phyloP scores from a whole-genome alignment of 35 echinoderm and acorn worm genomes.

The Ophiothrix spiculata region DNA sequence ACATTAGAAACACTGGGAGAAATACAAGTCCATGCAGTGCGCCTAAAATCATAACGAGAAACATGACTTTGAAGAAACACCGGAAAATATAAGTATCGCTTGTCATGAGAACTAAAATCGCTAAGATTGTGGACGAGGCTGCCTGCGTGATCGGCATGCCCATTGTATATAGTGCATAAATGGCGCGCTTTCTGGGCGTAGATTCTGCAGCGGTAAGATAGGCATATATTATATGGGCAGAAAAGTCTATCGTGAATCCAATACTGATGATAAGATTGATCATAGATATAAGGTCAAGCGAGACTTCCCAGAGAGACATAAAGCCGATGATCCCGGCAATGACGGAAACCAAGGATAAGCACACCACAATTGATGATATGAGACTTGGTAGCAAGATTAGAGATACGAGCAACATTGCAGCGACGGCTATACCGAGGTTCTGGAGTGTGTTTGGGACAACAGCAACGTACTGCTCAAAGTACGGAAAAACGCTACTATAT shows the following conservation, averaged over 20 bases:
- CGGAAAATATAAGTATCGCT: constrained; percentile 54
- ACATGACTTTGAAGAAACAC: constrained; percentile 68
- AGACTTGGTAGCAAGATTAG: constrained; percentile 51
- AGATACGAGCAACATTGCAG: constrained; percentile 59
- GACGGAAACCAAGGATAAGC: constrained; percentile 43
- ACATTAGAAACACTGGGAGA: constrained; percentile 49
- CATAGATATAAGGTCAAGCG: constrained; percentile 60
- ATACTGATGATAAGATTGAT: constrained; percentile 62
- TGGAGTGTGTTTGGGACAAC: constrained; percentile 61
- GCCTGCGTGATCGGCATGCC: constrained; percentile 68
- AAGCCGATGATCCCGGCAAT: constrained; percentile 55
- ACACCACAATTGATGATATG: constrained; percentile 48
- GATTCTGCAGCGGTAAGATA: constrained; percentile 16
- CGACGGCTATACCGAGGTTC: constrained; percentile 56
- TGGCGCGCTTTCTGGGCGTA: background rate
- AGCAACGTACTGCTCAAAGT: constrained; percentile 26
- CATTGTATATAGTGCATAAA: constrained; percentile 38
- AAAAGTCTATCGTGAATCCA: constrained; percentile 82
- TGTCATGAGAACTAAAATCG: constrained; percentile 11
- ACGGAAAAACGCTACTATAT: constrained; percentile 23
- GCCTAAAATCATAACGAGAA: constrained; percentile 61
- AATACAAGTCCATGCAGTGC: constrained; percentile 65
- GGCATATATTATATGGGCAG: constrained; percentile 73
- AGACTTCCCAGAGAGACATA: constrained; percentile 64
- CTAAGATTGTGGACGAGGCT: constrained; percentile 42